Evolutionary conservation across 2,113 vertebrate species (phyloP), one percentile per base, ranked within the genome.

Genomic region (Campylomormyrus numenius): DNA sequence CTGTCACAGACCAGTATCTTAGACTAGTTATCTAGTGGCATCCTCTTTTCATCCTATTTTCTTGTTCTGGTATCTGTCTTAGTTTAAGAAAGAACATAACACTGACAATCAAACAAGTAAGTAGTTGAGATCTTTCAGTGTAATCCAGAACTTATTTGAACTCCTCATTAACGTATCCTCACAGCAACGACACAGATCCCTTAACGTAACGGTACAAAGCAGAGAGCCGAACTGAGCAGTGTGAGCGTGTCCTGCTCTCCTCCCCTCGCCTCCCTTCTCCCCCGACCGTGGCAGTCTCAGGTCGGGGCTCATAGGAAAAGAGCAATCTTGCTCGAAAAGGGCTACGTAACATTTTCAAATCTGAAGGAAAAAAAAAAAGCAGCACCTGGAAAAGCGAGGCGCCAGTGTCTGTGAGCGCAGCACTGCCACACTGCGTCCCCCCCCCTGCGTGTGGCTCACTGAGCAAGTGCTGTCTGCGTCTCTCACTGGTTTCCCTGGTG

Each of bases 291-390:
- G 88, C 77, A 62, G 89, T 85, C 52, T 27, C 49, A 90, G 92
- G 91, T 89, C 90, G 89, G 93, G 91, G 88, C 89, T 90, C 42
- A 58, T 89, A 89, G 89, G 90, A 91, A 90, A 87, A 88, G 93
- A 92, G 92, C 91, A 77, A 87, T 90, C 45, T 39, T 70, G 92
- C 91, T 94, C 91, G 50, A 90, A 88, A 92, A 93, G 93, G 93
- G 93, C 93, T 94, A 93, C 70, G 88, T 92, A 92, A 94, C 90
- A 90, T 90, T 90, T 90, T 90, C 93, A 91, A 91, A 90, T 85
- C 77, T 66, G 85, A 83, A 92, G 80, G 70, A 19, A 19, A 17
- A 21, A 83, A n/a, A 13, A 74, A 87, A n/a, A 46, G 45, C 83
- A 85, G 24, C 35, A 45, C 15, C 35, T 0, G 35, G 50, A 48